phyloP scores from a whole-genome alignment of 2,113 vertebrate species.

The Pelodiscus sinensis region DNA sequence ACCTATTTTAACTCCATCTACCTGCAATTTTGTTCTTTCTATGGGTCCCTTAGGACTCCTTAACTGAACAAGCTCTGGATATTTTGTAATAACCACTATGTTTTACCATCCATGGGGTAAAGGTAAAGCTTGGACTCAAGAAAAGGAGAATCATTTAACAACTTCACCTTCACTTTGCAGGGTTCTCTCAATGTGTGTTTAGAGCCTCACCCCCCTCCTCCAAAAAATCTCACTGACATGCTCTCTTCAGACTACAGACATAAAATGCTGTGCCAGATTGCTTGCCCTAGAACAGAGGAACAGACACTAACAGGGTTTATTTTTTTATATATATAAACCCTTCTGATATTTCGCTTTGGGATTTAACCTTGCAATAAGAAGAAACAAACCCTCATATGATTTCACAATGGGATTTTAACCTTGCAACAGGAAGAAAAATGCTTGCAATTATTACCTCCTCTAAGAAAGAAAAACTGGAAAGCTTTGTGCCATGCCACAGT shows the following conservation, averaged over 20 bases:
- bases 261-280: background rate
- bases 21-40: constrained; percentile 31
- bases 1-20: constrained; percentile 37
- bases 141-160: background rate
- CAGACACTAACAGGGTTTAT: background rate
- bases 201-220: background rate
- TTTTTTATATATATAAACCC: background rate
- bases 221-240: background rate
- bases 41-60: constrained; percentile 39
- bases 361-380: rapidly evolving
- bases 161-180: background rate
- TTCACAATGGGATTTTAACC: rapidly evolving
- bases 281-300: rapidly evolving
- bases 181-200: rapidly evolving
- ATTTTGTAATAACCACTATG: constrained; percentile 8
- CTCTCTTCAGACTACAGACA: background rate
- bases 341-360: background rate
- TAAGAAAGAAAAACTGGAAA: background rate
- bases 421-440: rapidly evolving
- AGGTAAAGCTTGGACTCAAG: background rate
- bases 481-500: background rate
- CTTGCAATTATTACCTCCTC: background rate
- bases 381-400: background rate
- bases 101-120: constrained; percentile 18
- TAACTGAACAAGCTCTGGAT: background rate